A percentile compares a stretch with the other conserved stretches of the same genome.
These are phyloP conservation scores for Pandemis cinnamomeana DNA, from an alignment of 2,888 invertebrate genomes.

Conservation along the genomic window DNA sequence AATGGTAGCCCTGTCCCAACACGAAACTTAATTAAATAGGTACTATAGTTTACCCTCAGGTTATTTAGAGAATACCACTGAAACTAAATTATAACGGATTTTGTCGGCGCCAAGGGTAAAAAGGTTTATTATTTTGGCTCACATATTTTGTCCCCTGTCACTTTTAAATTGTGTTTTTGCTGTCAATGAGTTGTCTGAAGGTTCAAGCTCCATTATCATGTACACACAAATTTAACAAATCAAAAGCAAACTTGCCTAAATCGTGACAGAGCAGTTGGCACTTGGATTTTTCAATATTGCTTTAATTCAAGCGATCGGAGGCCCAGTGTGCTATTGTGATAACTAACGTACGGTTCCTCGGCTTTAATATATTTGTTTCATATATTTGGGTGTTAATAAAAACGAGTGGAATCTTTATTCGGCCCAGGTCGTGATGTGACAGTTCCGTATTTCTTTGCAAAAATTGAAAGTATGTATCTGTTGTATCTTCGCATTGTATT, in stretches of 20 bases:
- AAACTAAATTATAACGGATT: not conserved
- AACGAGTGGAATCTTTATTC: slow-evolving; percentile 21
- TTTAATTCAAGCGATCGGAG: slow-evolving; percentile 18
- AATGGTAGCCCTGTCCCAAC: not conserved
- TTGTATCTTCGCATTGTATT: slow-evolving; percentile 25
- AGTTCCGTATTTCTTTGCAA: not conserved
- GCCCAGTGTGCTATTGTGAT: slow-evolving; percentile 20
- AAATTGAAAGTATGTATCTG: slow-evolving; percentile 31
- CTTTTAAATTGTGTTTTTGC: slow-evolving; percentile 1
- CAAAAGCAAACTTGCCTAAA: slow-evolving; percentile 40
- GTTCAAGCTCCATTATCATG: slow-evolving; percentile 23
- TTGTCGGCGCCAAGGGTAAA: not conserved
- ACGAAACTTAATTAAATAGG: not conserved
- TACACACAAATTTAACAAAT: slow-evolving; percentile 32
- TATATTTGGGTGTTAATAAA: slow-evolving; percentile 12
- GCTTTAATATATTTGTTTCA: slow-evolving; percentile 7
- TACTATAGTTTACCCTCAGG: not conserved
- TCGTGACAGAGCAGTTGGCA: slow-evolving; percentile 75
- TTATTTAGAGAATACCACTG: not conserved
- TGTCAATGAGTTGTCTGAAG: slow-evolving; percentile 25
- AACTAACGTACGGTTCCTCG: slow-evolving; percentile 24
- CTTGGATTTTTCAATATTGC: slow-evolving; percentile 48
- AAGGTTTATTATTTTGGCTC: not conserved
- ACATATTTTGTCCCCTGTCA: not conserved
- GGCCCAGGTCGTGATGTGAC: slow-evolving; percentile 10